These are phyloP conservation scores for Cyclura pinguis DNA, from an alignment of 2,797 vertebrate genomes.

Conservation along the genomic window DNA sequence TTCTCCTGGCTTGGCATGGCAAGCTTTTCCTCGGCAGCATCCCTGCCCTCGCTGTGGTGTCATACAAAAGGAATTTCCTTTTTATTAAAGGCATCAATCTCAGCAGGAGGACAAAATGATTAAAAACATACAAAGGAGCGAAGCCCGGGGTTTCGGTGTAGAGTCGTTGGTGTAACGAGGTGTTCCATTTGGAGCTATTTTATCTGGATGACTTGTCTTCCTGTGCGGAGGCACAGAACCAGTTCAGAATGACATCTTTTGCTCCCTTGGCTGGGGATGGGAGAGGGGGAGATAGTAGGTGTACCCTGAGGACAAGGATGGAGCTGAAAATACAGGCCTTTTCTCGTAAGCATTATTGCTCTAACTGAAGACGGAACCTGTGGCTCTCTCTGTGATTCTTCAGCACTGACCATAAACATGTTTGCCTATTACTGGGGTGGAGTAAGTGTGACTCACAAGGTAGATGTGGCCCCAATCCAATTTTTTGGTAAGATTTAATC, in stretches of 20 bases:
- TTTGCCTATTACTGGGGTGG: too few species aligned
- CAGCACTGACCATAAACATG: not conserved
- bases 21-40: slow-evolving; percentile 54
- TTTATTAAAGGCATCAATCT: slow-evolving; percentile 58
- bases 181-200: slow-evolving; percentile 47
- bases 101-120: slow-evolving; percentile 68
- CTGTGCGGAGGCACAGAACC: not conserved
- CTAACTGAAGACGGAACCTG: not conserved
- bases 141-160: slow-evolving; percentile 59
- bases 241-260: not conserved
- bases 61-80: slow-evolving; percentile 66
- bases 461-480: too few species aligned
- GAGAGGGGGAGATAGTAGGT: too few species aligned
- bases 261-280: not conserved
- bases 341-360: too few species aligned
- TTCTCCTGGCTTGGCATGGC: slow-evolving; percentile 35
- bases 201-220: not conserved
- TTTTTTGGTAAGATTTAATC: too few species aligned
- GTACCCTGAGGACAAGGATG: not conserved
- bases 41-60: slow-evolving; percentile 38
- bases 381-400: not conserved
- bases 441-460: too few species aligned
- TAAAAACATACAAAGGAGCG: slow-evolving; percentile 65
- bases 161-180: slow-evolving; percentile 56
- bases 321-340: not conserved